Evolutionary conservation across 2,888 invertebrate genomes (phyloP), one percentile per base, ranked within the genome.

Genomic region (Platycnemis pennipes): DNA sequence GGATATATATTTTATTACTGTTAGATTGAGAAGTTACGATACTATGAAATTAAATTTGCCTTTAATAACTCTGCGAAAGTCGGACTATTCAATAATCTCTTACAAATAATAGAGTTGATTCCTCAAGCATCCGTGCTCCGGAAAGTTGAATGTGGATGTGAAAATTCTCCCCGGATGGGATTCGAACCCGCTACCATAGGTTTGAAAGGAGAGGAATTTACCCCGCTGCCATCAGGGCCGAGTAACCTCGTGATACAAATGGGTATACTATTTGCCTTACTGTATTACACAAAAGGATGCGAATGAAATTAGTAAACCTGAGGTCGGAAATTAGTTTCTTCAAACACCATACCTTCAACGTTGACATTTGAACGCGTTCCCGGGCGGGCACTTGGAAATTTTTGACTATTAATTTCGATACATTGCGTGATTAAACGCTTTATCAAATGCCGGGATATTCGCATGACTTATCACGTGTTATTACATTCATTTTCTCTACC

Each of bases 401-500:
- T 53, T 53, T 91, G 42, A 8, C 56, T 44, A 91, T 63, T 91
- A 91, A 91, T 91, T 63, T 63, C 91, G 44, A 91, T 63, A 91
- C 44, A 91, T 69, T 11, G 45, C 44, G 42, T 63, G 91, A 91
- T 91, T 91, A 91, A 91, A 37, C 26, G 56, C 91, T 63, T 91
- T 91, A 91, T 91, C 91, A 91, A 91, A 91, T 91, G 31, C 19
- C 37, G 13, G 63, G 69, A 91, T 69, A 45, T 91, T 22, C 46
- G 45, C 44, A 42, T 87, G 91, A 91, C 42, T 63, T 69, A 91
- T 91, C 91, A 63, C 89, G 56, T 89, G 31, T 89, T 89, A 89
- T 63, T 56, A 89, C 91, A 91, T 91, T 44, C 91, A 91, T 91
- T 69, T 69, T 91, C 63, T 42, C 44, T 2, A 26, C 16, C n/a